Percentiles rank a stretch among this genome's conserved stretches.
Conservation (phyloP, 2,888 invertebrate species). For the Pachydiplax longipennis region DNA sequence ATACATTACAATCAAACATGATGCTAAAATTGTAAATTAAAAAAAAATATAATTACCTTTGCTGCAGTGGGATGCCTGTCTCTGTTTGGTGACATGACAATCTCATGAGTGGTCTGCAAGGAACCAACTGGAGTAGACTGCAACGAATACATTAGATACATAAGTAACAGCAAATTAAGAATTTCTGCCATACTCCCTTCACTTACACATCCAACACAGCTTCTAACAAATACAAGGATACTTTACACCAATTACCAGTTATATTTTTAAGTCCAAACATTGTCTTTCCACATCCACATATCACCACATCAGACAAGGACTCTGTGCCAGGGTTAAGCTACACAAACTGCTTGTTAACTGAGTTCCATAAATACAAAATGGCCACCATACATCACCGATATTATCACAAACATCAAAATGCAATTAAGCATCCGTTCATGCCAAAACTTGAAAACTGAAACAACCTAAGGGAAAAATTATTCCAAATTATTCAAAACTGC, state of each 20-base stretch:
- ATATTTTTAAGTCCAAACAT: background rate
- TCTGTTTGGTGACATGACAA: conserved; percentile 88
- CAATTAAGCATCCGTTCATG: no score
- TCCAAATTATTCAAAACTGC: no score
- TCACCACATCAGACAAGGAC: background rate
- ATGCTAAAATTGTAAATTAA: no score
- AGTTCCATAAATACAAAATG: background rate
- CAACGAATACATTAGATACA: conserved; percentile 55
- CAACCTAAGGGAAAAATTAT: no score
- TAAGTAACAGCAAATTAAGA: background rate
- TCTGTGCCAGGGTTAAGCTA: background rate
- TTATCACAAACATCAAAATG: background rate
- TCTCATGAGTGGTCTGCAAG: conserved; percentile 89
- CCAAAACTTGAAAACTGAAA: no score
- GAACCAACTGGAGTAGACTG: conserved; percentile 94
- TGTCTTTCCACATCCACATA: background rate
- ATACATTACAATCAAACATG: no score
- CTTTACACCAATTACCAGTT: background rate
- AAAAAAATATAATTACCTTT: conserved; percentile 68
- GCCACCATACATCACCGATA: background rate
- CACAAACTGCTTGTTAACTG: background rate
- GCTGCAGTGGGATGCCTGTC: conserved; percentile 82
- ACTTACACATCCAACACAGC: background rate
- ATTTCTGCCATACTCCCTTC: background rate
- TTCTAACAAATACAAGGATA: background rate